Percentiles rank a stretch among this genome's conserved stretches.
Conservation (phyloP, 2,113 vertebrate species). For the Datnioides undecimradiatus region DNA sequence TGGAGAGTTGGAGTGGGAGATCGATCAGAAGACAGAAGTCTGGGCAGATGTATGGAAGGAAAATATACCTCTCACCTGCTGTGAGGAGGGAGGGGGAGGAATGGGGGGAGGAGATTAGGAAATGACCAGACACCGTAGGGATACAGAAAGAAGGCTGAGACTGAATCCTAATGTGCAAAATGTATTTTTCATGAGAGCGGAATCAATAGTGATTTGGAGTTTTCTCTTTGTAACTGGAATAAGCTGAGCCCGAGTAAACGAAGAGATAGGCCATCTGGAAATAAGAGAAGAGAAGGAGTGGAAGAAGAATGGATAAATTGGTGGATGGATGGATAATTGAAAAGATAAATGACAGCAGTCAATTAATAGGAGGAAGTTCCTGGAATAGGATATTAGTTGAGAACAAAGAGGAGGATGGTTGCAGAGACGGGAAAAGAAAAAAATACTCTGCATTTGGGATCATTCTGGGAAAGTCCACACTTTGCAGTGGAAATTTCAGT, state of each 20-base stretch:
- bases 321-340: constrained; percentile 52
- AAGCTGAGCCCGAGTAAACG: constrained; percentile 35
- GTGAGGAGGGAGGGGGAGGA: constrained; percentile 24
- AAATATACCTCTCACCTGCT: constrained; percentile 76
- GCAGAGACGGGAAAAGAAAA: not conserved
- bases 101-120: constrained; percentile 56
- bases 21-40: constrained; percentile 70
- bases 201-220: constrained; percentile 78
- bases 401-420: constrained; percentile 15
- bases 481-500: not conserved
- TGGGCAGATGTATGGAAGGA: constrained; percentile 69
- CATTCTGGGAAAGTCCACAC: not conserved
- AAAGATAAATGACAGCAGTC: constrained; percentile 56
- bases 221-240: constrained; percentile 66
- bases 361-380: constrained; percentile 48
- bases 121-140: constrained; percentile 45
- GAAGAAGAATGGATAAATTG: constrained; percentile 45
- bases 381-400: constrained; percentile 35
- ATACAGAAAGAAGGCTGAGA: constrained; percentile 52
- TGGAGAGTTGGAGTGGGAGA: constrained; percentile 45
- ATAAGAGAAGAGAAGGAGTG: constrained; percentile 40
- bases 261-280: constrained; percentile 47
- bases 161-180: constrained; percentile 71
- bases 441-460: not conserved
- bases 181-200: constrained; percentile 76